Evolutionary conservation across 2,888 invertebrate genomes (phyloP), one percentile per base, ranked within the genome.

Genomic region (Parelbella ahira): DNA sequence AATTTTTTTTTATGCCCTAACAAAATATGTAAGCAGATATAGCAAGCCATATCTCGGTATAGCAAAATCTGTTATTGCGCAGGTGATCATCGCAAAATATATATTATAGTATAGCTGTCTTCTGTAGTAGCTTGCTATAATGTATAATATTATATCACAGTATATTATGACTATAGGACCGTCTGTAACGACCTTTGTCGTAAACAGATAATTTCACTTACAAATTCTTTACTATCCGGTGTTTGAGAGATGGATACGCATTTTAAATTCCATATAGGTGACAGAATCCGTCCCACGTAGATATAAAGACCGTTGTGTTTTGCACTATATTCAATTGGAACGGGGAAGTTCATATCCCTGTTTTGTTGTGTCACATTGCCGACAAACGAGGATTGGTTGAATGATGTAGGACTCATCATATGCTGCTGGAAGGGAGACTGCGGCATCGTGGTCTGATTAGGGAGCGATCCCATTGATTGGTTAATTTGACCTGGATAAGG

Each of bases 241-340:
- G 88, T 75, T 32, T 60, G 58, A 10, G 83, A 89, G 44, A 88
- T 90, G 27, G 92, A 90, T 9, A 94, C 91, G 58, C 94, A 94
- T 68, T 91, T 91, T 50, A 92, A 81, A 56, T 91, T 93, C 99
- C 99, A 99, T 49, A 99, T 89, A 0, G 96, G 94, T 15, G 96
- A 88, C 8, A 99, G 81, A 54, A 99, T 93, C 54, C 98, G 90
- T 10, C 95, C 92, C 6, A 98, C 91, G 67, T 96, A 97, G 24
- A 97, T 89, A 78, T 97, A 99, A 4, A 99, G 89, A 0, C 97
- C 97, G 66, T 97, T 96, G 69, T 98, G 98, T 68, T 97, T 97
- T 0, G 95, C 92, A 0, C 86, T 88, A 49, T 76, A 88, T 58
- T 86, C 90, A 50, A 82, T 54, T 67, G 86, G 81, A 56, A 87